Conservation (phyloP, 2,888 invertebrate species). For the Melinopterus prodromus region DNA sequence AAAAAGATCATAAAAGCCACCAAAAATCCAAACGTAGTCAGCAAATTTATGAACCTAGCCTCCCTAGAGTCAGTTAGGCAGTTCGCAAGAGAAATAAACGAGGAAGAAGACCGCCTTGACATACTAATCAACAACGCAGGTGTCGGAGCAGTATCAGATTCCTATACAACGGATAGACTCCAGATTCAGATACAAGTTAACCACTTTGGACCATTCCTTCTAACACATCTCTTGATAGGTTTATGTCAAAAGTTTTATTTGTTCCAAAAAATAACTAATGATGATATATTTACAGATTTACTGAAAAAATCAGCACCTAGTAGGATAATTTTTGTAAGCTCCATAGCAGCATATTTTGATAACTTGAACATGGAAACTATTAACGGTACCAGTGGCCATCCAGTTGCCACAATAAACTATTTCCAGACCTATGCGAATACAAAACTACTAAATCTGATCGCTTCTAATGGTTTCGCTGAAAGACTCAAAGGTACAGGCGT, state of each 20-base stretch:
- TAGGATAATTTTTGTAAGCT: conserved; percentile 56
- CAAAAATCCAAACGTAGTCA: conserved; percentile 54
- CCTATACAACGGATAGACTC: conserved; percentile 68
- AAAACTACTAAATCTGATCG: conserved; percentile 54
- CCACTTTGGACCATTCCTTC: conserved; percentile 74
- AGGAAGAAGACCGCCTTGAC: conserved; percentile 65
- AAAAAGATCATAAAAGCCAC: conserved; percentile 53
- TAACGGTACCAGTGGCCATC: conserved; percentile 21
- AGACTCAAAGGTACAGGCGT: conserved; percentile 51
- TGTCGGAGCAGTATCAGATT: conserved; percentile 59
- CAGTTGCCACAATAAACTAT: conserved; percentile 19
- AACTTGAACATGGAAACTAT: conserved; percentile 49
- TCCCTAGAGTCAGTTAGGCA: conserved; percentile 65
- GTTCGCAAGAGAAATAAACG: conserved; percentile 68
- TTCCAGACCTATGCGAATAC: conserved; percentile 52
- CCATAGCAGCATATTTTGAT: conserved; percentile 51
- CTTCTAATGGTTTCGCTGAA: conserved; percentile 55
- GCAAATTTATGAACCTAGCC: conserved; percentile 63
- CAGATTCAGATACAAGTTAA: conserved; percentile 72
- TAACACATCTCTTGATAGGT: conserved; percentile 71
- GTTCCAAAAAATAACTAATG: conserved; percentile 43
- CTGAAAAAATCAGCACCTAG: conserved; percentile 55
- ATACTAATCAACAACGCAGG: conserved; percentile 74
- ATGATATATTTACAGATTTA: conserved; percentile 42
- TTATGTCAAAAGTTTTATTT: conserved; percentile 36